Base-by-base conservation (phyloP, 2,113 vertebrate genomes). In the Tupaia tana region DNA sequence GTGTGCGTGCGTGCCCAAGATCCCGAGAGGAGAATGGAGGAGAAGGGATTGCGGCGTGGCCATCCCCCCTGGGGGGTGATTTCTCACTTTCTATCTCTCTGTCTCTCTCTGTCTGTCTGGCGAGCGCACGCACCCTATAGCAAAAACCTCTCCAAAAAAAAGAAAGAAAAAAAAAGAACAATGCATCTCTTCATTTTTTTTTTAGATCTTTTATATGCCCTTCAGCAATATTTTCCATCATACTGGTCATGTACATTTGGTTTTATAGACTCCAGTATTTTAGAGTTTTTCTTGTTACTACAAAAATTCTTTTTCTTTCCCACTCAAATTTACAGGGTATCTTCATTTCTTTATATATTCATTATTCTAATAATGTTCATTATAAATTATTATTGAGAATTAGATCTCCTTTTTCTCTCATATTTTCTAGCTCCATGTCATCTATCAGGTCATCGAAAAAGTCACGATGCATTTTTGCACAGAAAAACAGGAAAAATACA, bases 191-290 rank as follows among this genome's bases (percentile, higher is more conserved):
- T 85, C 13, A 54, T 91, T 54, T 78, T 66, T 78, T 71, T 54
- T 61, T 89, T 24, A 78, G 6, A 73, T 56, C 2, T 58, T 70
- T 73, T 90, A 61, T n/a, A 81, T 67, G 64, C 43, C 58, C 31
- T 91, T 91, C n/a, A 69, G 31, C 31, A 61, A 82, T 9, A 75
- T 64, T 70, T 66, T 81, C 56, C 3, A 82, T 93, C 58, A 73
- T 61, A 78, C 27, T 67, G 18, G 8, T 92, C 14, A 78, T 70
- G 0, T 34, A 69, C 52, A 80, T 79, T 66, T 89, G 61, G 75
- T 91, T 95, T 61, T 64, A 92, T 16, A 94, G 66, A 84, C 7
- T 67, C 43, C 73, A 75, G n/a, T 52, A 90, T 75, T 79, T 93
- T 85, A 81, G 67, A 73, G 58, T 31, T 88, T 67, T 77, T 79